These are phyloP conservation scores for Thera obeliscata DNA, from an alignment of 2,888 invertebrate genomes.

Conservation along the genomic window DNA sequence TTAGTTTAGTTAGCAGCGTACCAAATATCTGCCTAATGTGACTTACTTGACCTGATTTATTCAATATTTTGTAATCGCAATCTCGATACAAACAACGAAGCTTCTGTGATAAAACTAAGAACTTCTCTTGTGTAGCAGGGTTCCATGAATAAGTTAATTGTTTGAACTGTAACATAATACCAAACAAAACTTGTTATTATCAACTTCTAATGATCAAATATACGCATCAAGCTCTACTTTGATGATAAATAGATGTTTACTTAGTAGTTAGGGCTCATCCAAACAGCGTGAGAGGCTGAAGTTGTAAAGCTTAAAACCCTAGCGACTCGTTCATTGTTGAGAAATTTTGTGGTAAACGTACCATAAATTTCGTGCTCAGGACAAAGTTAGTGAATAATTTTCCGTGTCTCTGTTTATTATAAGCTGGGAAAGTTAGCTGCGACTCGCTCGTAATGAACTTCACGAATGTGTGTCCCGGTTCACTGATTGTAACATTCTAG, in stretches of 20 bases:
- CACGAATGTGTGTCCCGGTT: constrained; percentile 63
- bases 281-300: constrained; percentile 61
- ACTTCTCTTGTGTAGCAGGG: not conserved
- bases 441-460: constrained; percentile 73
- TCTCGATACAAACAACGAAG: no score
- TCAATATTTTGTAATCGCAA: no score
- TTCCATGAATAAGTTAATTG: not conserved
- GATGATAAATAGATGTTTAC: constrained; percentile 34
- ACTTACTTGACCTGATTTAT: no score
- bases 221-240: constrained; percentile 16
- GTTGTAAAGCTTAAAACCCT: constrained; percentile 73
- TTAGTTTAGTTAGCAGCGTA: no score
- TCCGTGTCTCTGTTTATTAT: constrained; percentile 83
- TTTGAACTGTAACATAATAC: not conserved
- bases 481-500: constrained; percentile 56
- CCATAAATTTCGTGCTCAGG: constrained; percentile 79
- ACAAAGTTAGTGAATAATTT: constrained; percentile 81
- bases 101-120: no score
- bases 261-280: constrained; percentile 53
- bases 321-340: constrained; percentile 79
- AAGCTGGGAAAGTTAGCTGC: constrained; percentile 72
- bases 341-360: constrained; percentile 79
- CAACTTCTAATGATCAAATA: constrained; percentile 19
- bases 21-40: no score
- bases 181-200: not conserved